phyloP scores from a whole-genome alignment of 1,140 invertebrate species.

The Linepithema humile region DNA sequence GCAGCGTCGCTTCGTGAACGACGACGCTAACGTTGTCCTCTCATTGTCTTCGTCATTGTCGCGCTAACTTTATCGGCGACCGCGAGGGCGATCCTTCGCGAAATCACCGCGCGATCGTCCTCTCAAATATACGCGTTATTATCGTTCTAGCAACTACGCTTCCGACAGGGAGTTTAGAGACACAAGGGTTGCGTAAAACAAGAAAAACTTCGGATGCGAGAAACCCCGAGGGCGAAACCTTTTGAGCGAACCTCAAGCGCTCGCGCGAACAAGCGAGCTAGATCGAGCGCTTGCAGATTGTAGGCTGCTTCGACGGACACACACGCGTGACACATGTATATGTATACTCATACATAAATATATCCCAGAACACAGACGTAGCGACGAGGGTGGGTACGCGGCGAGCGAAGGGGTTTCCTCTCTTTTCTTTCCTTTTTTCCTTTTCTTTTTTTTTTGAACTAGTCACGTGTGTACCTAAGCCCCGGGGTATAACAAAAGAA shows the following conservation, averaged over 20 bases:
- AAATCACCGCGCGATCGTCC: constrained; percentile 7
- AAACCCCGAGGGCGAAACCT: background rate
- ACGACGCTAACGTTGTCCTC: constrained; percentile 2
- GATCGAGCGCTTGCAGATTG: constrained; percentile 8
- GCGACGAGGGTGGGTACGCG: background rate
- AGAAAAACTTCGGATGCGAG: background rate
- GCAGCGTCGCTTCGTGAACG: constrained; percentile 73
- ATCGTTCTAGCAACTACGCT: constrained; percentile 68
- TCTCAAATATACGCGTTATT: constrained; percentile 62
- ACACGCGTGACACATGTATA: background rate
- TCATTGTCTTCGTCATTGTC: constrained; percentile 51
- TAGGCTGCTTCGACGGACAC: constrained; percentile 7
- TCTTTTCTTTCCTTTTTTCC: background rate
- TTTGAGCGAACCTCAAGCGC: background rate
- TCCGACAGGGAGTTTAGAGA: constrained; percentile 56
- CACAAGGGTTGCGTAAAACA: constrained; percentile 18
- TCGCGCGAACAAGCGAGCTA: background rate
- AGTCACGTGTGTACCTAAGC: constrained; percentile 75
- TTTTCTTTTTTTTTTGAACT: constrained; percentile 60
- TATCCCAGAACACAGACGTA: background rate
- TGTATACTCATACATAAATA: background rate
- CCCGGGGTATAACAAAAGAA: constrained; percentile 61
- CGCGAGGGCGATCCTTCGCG: background rate
- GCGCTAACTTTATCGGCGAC: background rate
- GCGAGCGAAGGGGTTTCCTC: constrained; percentile 69